These are phyloP conservation scores for Penaeus japonicus DNA, from an alignment of 1,140 invertebrate species.

Conservation along the genomic window DNA sequence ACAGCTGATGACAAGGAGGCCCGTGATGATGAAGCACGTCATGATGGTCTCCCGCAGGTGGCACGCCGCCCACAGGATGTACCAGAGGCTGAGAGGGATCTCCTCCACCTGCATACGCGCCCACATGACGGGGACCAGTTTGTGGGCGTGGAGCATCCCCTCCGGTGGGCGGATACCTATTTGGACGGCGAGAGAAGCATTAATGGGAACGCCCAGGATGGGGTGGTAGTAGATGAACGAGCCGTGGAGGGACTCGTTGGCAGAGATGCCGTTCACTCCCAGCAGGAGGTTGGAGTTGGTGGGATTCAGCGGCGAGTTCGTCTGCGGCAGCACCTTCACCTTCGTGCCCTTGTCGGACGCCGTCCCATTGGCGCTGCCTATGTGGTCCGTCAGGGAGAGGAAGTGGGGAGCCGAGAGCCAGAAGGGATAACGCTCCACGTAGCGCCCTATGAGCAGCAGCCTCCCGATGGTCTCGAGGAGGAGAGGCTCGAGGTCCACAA, in stretches of 20 bases:
- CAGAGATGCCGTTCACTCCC: constrained; percentile 45
- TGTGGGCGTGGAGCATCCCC: constrained; percentile 55
- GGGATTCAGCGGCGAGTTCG: not conserved
- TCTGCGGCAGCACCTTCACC: not conserved
- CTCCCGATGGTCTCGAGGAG: constrained; percentile 40
- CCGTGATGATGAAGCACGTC: constrained; percentile 30
- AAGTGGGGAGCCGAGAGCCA: constrained; percentile 58
- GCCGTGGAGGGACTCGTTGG: constrained; percentile 50
- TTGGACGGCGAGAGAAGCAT: constrained; percentile 57
- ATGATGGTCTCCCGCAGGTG: constrained; percentile 51
- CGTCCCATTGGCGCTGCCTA: constrained; percentile 7
- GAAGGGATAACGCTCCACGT: constrained; percentile 45
- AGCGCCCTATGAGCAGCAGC: constrained; percentile 28
- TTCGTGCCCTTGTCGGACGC: not conserved
- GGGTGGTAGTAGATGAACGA: constrained; percentile 59
- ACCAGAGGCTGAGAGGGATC: constrained; percentile 51
- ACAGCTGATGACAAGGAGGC: constrained; percentile 41
- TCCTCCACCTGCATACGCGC: constrained; percentile 52
- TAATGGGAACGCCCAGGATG: constrained; percentile 56
- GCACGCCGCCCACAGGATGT: constrained; percentile 53
- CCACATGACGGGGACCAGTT: constrained; percentile 57
- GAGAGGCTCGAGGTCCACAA: constrained; percentile 46
- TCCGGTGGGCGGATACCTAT: constrained; percentile 51
- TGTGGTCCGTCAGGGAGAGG: constrained; percentile 26
- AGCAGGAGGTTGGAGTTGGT: constrained; percentile 20